Conservation (phyloP, 1,140 invertebrate species). For the Drosophila repleta region DNA sequence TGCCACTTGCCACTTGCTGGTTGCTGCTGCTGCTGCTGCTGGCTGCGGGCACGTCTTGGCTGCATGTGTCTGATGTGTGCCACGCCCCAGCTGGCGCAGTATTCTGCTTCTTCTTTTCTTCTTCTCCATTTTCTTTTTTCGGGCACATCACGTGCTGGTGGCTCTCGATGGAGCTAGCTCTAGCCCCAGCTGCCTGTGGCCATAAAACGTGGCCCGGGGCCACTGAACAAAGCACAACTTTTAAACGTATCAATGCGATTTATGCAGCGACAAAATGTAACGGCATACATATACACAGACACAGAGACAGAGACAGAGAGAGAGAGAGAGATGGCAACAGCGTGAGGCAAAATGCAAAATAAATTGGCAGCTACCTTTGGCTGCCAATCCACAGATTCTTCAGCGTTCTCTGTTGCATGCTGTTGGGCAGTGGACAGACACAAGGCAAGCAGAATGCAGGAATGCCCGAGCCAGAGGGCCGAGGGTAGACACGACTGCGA, state of each 20-base stretch:
- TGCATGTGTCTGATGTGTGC: conserved; percentile 41
- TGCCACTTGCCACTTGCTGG: not conserved
- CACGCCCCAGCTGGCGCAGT: conserved; percentile 40
- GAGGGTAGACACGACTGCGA: not conserved
- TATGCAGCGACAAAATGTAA: conserved; percentile 69
- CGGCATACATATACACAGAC: conserved; percentile 24
- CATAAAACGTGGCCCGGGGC: conserved; percentile 72
- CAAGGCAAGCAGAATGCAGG: too few species aligned
- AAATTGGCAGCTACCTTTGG: conserved; percentile 79
- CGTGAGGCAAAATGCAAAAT: conserved; percentile 66
- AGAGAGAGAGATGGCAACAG: conserved; percentile 13
- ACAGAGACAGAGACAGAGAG: conserved; percentile 1
- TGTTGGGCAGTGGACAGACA: conserved; percentile 12
- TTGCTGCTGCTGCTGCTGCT: not conserved
- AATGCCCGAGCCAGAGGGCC: not conserved
- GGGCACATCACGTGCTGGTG: conserved; percentile 59
- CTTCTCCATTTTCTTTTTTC: conserved; percentile 3
- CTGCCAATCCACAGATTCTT: conserved; percentile 28
- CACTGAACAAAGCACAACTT: conserved; percentile 60
- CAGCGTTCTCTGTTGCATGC: conserved; percentile 57
- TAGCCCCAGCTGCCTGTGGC: conserved; percentile 50
- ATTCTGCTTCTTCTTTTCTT: not conserved
- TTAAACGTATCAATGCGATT: conserved; percentile 75
- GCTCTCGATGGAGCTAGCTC: conserved; percentile 20
- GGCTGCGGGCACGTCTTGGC: conserved; percentile 47